phyloP scores from a whole-genome alignment of 2,113 vertebrate genomes.

The Osmerus eperlanus region DNA sequence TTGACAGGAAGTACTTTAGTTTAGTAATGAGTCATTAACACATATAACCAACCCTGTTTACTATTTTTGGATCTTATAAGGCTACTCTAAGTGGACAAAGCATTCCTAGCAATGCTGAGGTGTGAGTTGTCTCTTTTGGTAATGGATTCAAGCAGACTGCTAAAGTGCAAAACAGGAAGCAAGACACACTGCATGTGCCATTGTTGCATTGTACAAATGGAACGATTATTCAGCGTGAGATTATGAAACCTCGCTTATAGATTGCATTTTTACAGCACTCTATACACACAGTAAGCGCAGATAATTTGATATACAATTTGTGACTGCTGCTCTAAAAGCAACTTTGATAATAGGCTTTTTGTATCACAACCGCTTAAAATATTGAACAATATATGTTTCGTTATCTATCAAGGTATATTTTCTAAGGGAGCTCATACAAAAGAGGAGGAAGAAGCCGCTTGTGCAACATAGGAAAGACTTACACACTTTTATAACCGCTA shows the following conservation, averaged over 20 bases:
- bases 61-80: neutral
- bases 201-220: neutral
- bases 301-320: neutral
- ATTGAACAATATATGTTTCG: too few relatives aligned
- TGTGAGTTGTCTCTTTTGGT: constrained; percentile 43
- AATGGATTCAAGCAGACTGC: constrained; percentile 23
- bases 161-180: constrained; percentile 12
- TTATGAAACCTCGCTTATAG: constrained; percentile 21
- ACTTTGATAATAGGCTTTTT: neutral
- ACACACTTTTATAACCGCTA: constrained; percentile 23
- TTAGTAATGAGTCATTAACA: too few relatives aligned
- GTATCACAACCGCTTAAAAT: neutral
- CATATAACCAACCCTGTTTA: constrained; percentile 1
- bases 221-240: neutral
- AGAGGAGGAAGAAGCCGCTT: constrained; percentile 22
- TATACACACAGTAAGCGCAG: neutral
- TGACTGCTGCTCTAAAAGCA: neutral
- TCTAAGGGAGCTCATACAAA: neutral
- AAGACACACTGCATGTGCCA: neutral
- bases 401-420: neutral
- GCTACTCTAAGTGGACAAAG: constrained; percentile 13
- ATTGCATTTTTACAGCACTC: neutral
- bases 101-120: constrained; percentile 29
- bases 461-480: constrained; percentile 41
- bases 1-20: too few relatives aligned